Evolutionary conservation across 2,797 vertebrate species (phyloP), one percentile per base, ranked within the genome.

Genomic region (Chrysocyon brachyurus): DNA sequence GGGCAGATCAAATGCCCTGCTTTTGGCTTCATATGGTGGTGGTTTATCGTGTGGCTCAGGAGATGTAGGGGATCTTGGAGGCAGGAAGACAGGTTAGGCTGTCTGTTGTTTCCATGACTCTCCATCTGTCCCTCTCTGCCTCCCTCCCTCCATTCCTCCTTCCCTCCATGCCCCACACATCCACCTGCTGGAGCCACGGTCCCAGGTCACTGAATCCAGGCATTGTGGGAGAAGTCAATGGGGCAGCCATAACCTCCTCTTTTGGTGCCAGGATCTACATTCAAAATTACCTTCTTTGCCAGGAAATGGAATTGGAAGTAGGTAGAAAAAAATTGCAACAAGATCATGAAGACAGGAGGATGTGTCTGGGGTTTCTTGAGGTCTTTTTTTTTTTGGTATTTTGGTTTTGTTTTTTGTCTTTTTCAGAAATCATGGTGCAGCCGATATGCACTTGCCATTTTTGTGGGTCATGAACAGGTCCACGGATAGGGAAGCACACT

Each of bases 161-260:
- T n/a, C n/a, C 19, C 1, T 8, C 31, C 22, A 16, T 2, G 0
- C 1, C 36, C 21, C 22, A 12, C 63, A 21, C 11, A 3, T 17
- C 28, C 49, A 12, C 40, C 40, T 1, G 2, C 36, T 17, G n/a
- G 40, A 85, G n/a, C 83, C 11, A 0, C 0, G 3, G 46, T 19
- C 14, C 40, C n/a, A 9, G 26, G 21, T 54, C 7, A 2, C 31
- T 66, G 66, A 52, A 59, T 26, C 40, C 16, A 66, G 77, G 46
- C 6, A 33, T 49, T 16, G 6, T 26, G 24, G 8, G 54, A 52
- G 12, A 66, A 64, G 36, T 17, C 36, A 49, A 5, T 3, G 26
- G 33, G 16, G 8, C 87, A 66, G 31, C 31, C 17, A 26, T 28
- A 6, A 31, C 10, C 15, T 12, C 31, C 6, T 49, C 36, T 21